Conservation (phyloP, 2,797 vertebrate species). For the Pempheris klunzingeri region DNA sequence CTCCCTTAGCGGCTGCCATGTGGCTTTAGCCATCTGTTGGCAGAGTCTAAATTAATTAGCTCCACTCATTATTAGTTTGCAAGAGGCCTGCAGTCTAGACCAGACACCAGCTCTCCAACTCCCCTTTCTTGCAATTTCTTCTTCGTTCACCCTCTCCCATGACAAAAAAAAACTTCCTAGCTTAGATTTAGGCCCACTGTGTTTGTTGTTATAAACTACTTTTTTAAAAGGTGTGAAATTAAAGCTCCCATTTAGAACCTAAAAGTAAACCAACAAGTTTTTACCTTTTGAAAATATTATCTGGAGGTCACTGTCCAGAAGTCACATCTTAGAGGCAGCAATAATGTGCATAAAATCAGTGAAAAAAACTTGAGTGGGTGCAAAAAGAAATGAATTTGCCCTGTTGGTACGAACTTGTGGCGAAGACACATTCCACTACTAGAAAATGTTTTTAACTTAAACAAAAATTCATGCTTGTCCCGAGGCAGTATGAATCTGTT, state of each 20-base stretch:
- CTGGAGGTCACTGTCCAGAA: not conserved
- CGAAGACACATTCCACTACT: not conserved
- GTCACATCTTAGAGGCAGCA: not conserved
- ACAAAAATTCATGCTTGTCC: not conserved
- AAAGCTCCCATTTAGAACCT: not conserved
- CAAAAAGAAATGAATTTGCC: not conserved
- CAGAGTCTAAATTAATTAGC: slow-evolving; percentile 88
- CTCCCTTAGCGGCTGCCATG: slow-evolving; percentile 83
- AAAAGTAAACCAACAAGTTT: not conserved
- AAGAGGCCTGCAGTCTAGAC: slow-evolving; percentile 79
- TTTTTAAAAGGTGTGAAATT: not conserved
- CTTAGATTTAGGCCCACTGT: slow-evolving; percentile 4
- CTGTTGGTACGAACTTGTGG: not conserved
- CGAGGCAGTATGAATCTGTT: not conserved
- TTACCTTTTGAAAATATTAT: not conserved
- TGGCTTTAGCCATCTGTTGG: slow-evolving; percentile 89
- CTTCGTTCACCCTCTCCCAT: slow-evolving; percentile 29
- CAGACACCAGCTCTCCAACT: slow-evolving; percentile 69
- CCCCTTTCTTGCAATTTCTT: slow-evolving; percentile 40
- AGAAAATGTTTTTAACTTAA: slow-evolving; percentile 17
- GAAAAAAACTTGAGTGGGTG: not conserved
- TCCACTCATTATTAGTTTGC: slow-evolving; percentile 85
- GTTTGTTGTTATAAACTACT: not conserved
- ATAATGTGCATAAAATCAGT: not conserved
- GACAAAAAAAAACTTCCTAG: slow-evolving; percentile 12